phyloP scores from a whole-genome alignment of 2,888 invertebrate species.

The Andrena minutula region DNA sequence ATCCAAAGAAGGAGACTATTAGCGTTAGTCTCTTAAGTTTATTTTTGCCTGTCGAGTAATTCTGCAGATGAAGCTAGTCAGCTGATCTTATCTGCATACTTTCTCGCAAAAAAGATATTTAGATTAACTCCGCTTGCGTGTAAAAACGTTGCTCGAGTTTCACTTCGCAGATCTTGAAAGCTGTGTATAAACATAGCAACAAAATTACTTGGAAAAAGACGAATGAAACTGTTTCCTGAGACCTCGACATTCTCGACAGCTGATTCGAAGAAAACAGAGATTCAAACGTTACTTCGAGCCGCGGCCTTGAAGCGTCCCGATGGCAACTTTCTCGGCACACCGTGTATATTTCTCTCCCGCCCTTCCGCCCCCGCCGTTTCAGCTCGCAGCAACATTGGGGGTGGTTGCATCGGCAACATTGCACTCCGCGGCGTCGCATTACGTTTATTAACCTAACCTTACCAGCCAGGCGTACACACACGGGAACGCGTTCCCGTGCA shows the following conservation, averaged over 20 bases:
- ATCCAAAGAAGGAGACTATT: neutral
- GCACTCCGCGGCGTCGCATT: slow-evolving; percentile 76
- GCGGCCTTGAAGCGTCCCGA: slow-evolving; percentile 3
- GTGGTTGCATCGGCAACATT: slow-evolving; percentile 77
- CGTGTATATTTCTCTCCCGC: slow-evolving; percentile 59
- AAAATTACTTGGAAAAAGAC: neutral
- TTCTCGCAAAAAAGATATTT: too few species aligned
- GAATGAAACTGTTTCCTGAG: neutral
- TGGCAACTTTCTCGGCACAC: slow-evolving; percentile 56
- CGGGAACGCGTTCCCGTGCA: slow-evolving; percentile 26
- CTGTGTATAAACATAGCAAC: too few species aligned
- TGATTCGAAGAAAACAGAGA: neutral
- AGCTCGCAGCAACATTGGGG: slow-evolving; percentile 69
- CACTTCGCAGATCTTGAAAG: too few species aligned
- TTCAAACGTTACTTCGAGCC: neutral
- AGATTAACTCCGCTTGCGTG: too few species aligned
- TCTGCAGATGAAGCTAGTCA: too few species aligned
- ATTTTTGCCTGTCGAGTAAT: neutral
- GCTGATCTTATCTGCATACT: too few species aligned
- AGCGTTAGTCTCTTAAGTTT: slow-evolving; percentile 3
- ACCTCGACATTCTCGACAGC: neutral
- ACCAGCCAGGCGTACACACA: slow-evolving; percentile 44
- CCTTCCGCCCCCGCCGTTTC: slow-evolving; percentile 74
- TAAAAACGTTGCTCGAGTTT: too few species aligned
- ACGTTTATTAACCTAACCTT: slow-evolving; percentile 75